Evolutionary conservation across 2,113 vertebrate genomes (phyloP), one percentile per base, ranked within the genome.

Genomic region (Rissa tridactyla): DNA sequence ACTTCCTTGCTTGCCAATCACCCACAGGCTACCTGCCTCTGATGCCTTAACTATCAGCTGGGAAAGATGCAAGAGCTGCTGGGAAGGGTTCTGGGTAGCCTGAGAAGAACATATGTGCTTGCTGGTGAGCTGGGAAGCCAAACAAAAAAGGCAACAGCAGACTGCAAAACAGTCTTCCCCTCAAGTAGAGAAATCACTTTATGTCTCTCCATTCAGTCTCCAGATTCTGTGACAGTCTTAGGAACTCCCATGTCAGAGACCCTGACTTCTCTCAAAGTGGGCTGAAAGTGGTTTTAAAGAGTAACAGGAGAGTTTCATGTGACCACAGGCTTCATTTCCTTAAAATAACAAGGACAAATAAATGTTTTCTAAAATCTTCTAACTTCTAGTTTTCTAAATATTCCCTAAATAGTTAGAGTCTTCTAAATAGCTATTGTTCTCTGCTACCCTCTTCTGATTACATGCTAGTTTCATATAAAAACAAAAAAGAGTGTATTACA

Each of bases 391-490:
- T 64, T 92, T 76, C 25, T 38, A 72, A 83, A 22, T 52, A 52
- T 20, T 61, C 15, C 17, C 18, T 52, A 55, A 76, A 66, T 9
- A 82, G 14, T 38, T 60, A 32, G 8, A 49, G 5, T 30, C 78
- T 62, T 88, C 32, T 75, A 85, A 70, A 76, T 3, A 82, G 26
- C 10, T 71, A 15, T 4, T 54, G 49, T 64, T 60, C 19, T 82
- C 64, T 72, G 15, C 17, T 54, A 76, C 9, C 3, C 17, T 76
- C n/a, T 85, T 87, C 42, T 79, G 52, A 58, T 36, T 58, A 79
- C 22, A 36, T 1, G 1, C 3, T 55, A 11, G 7, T 52, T 85
- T 62, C 0, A 2, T 5, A 71, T 2, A 68, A 66, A 91, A 70
- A 13, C 26, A 19, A 60, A 34, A 70, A 49, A 49, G 47, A 6